Evolutionary conservation across 2,113 vertebrate genomes (phyloP).

Genomic region (Plotosus lineatus): DNA sequence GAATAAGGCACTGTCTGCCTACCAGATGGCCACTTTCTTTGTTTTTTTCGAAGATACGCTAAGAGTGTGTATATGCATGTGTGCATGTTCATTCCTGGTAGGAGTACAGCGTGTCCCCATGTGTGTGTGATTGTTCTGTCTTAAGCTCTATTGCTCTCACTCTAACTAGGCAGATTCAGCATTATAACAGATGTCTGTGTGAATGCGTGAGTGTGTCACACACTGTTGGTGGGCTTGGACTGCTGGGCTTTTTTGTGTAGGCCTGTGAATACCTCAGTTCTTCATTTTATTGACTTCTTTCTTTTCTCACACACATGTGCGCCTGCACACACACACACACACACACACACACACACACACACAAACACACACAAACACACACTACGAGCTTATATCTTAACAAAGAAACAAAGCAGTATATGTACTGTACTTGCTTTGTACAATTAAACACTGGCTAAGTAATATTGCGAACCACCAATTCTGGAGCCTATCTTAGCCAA

Average conservation of each 20-base stretch:
- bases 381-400: not conserved
- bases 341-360: constrained; percentile 13
- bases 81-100: constrained; percentile 19
- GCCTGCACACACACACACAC: constrained; percentile 6
- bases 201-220: constrained; percentile 19
- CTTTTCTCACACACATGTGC: not conserved
- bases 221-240: constrained; percentile 32
- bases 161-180: not conserved
- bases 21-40: constrained; percentile 35
- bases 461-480: not conserved
- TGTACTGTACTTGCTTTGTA: not conserved
- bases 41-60: constrained; percentile 9
- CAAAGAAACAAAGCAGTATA: not conserved
- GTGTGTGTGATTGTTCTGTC: constrained; percentile 48
- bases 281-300: constrained; percentile 25
- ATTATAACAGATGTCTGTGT: constrained; percentile 19
- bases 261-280: constrained; percentile 35
- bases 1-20: constrained; percentile 33
- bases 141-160: constrained; percentile 16
- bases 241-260: constrained; percentile 10
- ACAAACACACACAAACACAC: not conserved
- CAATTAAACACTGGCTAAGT: not conserved
- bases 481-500: too few species aligned
- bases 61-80: constrained; percentile 29
- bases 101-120: constrained; percentile 33